A percentile compares a stretch with the other conserved stretches of the same genome.
phyloP scores from a whole-genome alignment of 1,140 invertebrate species.

The Pseudomyrmex sp. region DNA sequence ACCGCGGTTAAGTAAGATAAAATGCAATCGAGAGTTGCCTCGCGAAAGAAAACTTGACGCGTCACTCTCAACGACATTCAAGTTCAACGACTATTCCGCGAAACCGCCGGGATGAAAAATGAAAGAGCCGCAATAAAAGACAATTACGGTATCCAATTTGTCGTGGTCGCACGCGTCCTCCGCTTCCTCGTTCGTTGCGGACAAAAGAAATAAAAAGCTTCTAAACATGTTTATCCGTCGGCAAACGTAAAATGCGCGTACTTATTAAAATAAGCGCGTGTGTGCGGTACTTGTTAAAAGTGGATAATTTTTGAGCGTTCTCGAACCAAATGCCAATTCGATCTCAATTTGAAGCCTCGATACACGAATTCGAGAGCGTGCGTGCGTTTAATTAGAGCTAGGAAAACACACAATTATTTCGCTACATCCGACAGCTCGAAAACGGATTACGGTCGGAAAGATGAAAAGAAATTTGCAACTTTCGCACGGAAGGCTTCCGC shows the following conservation, averaged over 20 bases:
- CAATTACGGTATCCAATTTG: conserved; percentile 14
- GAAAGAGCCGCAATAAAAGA: conserved; percentile 43
- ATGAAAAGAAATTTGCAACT: conserved; percentile 69
- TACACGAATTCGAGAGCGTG: background rate
- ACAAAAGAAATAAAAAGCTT: background rate
- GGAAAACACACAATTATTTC: conserved; percentile 37
- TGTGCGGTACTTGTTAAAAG: too few relatives aligned
- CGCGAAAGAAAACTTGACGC: conserved; percentile 20
- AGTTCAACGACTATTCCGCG: conserved; percentile 17
- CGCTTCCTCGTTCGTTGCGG: background rate
- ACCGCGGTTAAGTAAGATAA: background rate
- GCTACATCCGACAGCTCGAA: conserved; percentile 34
- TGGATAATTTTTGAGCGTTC: too few relatives aligned
- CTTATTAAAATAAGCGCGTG: too few relatives aligned
- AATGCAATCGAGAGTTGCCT: conserved; percentile 10
- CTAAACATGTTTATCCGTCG: too few relatives aligned
- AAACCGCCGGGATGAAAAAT: background rate
- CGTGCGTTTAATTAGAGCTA: conserved; percentile 19
- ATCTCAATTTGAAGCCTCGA: background rate
- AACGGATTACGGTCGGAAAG: conserved; percentile 44
- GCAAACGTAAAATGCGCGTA: too few relatives aligned
- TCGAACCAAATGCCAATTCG: too few relatives aligned
- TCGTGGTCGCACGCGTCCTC: background rate
- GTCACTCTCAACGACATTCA: background rate
- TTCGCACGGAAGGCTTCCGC: conserved; percentile 66